phyloP scores from a whole-genome alignment of 30 jellyfish, hydroid and myxozoan genomes.

The Aurelia aurita region DNA sequence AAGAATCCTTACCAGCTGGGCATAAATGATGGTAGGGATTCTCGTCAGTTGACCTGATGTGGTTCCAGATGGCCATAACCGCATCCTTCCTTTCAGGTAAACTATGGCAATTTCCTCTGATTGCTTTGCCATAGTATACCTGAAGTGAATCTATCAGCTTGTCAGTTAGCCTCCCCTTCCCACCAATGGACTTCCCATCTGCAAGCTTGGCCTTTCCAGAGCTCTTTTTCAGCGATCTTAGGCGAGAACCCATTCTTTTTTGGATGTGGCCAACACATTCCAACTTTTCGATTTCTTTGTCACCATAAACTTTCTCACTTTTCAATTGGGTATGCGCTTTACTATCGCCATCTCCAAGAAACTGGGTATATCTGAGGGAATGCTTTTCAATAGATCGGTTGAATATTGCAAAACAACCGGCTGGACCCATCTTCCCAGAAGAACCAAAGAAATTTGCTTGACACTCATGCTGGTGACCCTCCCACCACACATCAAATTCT shows the following conservation, averaged over 20 bases:
- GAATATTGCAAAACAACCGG: neutral
- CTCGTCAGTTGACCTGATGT: too few species aligned
- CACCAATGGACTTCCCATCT: too few species aligned
- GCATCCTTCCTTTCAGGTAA: too few species aligned
- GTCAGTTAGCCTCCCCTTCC: too few species aligned
- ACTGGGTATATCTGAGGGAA: neutral
- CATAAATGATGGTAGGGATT: too few species aligned
- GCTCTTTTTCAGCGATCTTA: neutral
- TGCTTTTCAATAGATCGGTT: slow-evolving; percentile 11
- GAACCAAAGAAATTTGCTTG: neutral
- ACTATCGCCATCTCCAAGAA: slow-evolving; percentile 19
- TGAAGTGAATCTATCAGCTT: too few species aligned
- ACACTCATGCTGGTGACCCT: neutral
- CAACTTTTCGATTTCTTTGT: neutral
- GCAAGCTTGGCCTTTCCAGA: neutral
- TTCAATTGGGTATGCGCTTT: neutral
- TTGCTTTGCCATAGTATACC: slow-evolving; percentile 31
- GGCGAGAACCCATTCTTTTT: slow-evolving; percentile 11
- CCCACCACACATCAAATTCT: slow-evolving; percentile 34
- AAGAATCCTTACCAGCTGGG: too few species aligned
- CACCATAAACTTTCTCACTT: slow-evolving; percentile 14
- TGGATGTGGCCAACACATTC: neutral
- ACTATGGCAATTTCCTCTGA: too few species aligned
- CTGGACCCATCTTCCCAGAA: too few species aligned
- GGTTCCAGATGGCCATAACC: too few species aligned